These are phyloP conservation scores for Cryptoblepharus egeriae DNA, from an alignment of 2,797 vertebrate species.

Conservation along the genomic window DNA sequence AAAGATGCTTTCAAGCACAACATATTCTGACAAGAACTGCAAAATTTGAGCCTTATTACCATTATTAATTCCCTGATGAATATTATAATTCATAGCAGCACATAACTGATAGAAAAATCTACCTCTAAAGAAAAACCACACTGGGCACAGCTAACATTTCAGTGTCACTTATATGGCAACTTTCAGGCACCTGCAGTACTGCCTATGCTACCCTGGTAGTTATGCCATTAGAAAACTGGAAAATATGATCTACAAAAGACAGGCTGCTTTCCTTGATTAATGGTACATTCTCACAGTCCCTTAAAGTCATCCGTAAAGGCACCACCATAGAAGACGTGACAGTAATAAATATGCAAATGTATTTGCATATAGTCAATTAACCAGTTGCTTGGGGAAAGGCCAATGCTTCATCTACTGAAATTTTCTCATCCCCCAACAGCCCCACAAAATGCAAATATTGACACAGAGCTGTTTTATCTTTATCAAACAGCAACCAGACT, in stretches of 20 bases:
- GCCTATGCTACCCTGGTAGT: too few relatives aligned
- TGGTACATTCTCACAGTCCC: background rate
- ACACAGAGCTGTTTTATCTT: background rate
- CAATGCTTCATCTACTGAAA: background rate
- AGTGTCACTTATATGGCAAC: too few relatives aligned
- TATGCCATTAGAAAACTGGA: background rate
- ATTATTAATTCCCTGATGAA: too few relatives aligned
- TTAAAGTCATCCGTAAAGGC: background rate
- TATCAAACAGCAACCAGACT: background rate
- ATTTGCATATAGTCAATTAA: background rate
- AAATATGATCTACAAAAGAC: background rate
- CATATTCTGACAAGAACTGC: background rate
- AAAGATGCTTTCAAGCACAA: background rate
- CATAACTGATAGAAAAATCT: too few relatives aligned
- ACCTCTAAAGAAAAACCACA: too few relatives aligned
- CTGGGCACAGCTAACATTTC: too few relatives aligned
- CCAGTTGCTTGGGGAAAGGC: background rate
- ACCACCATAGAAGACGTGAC: background rate
- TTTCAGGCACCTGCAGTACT: too few relatives aligned
- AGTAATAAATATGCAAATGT: background rate
- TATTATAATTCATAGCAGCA: too few relatives aligned
- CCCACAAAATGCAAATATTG: slow-evolving; percentile 1
- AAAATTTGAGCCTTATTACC: too few relatives aligned
- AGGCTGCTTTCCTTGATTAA: background rate
- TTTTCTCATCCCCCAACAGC: background rate